Conservation (phyloP, 2,888 invertebrate species). For the Ferdinandea cuprea region DNA sequence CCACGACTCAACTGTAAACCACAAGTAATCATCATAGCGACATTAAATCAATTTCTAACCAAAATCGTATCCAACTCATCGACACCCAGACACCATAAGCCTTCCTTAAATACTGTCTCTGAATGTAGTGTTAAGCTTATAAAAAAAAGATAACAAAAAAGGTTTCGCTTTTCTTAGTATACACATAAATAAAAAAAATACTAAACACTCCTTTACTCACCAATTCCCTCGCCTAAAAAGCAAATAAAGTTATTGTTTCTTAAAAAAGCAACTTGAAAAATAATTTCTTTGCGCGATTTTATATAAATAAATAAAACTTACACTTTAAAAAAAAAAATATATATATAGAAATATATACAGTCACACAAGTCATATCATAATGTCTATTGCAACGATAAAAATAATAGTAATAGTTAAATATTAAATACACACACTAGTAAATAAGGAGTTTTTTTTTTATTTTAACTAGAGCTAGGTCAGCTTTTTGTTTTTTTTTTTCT, state of each 20-base stretch:
- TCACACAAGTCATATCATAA: constrained; percentile 76
- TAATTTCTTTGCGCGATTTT: constrained; percentile 49
- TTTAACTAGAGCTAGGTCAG: constrained; percentile 27
- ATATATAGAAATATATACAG: constrained; percentile 68
- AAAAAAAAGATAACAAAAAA: constrained; percentile 76
- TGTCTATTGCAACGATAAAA: constrained; percentile 77
- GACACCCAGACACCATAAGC: constrained; percentile 24
- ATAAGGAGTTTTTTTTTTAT: constrained; percentile 57
- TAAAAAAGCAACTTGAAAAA: constrained; percentile 36
- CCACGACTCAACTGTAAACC: no score
- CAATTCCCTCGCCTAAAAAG: constrained; percentile 29
- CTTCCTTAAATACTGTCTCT: constrained; percentile 43
- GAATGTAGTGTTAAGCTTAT: constrained; percentile 64
- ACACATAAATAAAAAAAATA: constrained; percentile 38
- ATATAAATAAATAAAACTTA: constrained; percentile 73
- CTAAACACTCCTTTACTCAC: constrained; percentile 21
- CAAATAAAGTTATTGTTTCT: constrained; percentile 8
- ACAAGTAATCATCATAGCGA: no score
- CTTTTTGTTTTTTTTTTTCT: constrained; percentile 22
- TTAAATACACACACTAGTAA: constrained; percentile 64
- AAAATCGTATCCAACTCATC: constrained; percentile 64
- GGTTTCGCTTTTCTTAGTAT: constrained; percentile 79
- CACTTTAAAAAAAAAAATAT: constrained; percentile 59
- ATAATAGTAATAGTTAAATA: constrained; percentile 71
- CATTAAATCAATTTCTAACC: neutral